Conservation (phyloP, 2,113 vertebrate species). For the Ceyx melanurus region DNA sequence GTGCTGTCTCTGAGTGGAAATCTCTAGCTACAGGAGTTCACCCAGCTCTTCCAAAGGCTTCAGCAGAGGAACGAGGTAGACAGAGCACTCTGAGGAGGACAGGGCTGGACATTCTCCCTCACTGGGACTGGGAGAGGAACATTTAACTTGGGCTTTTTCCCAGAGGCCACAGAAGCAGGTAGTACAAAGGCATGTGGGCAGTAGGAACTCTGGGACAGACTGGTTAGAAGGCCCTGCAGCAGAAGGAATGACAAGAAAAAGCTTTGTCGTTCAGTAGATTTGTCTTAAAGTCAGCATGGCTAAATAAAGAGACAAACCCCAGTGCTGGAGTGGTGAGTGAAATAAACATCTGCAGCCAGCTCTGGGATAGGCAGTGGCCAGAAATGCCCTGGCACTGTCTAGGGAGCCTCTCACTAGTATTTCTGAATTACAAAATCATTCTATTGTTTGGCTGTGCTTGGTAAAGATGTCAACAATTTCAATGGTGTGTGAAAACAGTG, state of each 20-base stretch:
- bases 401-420: not conserved
- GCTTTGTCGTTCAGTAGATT: not conserved
- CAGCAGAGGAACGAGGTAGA: not conserved
- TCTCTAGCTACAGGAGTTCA: not conserved
- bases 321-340: not conserved
- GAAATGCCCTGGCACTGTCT: not conserved
- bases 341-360: not conserved
- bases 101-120: too few relatives aligned
- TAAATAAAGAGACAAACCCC: not conserved
- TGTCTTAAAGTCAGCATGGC: not conserved
- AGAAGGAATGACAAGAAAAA: not conserved
- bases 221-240: not conserved
- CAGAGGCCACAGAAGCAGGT: not conserved
- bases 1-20: not conserved
- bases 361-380: not conserved
- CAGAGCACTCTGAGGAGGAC: not conserved
- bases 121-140: not conserved
- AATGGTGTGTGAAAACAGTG: not conserved
- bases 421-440: not conserved
- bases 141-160: not conserved
- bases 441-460: not conserved
- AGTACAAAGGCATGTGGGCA: not conserved
- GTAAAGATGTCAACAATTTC: not conserved
- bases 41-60: not conserved
- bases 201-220: not conserved